Evolutionary conservation across 2,888 invertebrate genomes (phyloP), one percentile per base, ranked within the genome.

Genomic region (Nomada lathburiana): DNA sequence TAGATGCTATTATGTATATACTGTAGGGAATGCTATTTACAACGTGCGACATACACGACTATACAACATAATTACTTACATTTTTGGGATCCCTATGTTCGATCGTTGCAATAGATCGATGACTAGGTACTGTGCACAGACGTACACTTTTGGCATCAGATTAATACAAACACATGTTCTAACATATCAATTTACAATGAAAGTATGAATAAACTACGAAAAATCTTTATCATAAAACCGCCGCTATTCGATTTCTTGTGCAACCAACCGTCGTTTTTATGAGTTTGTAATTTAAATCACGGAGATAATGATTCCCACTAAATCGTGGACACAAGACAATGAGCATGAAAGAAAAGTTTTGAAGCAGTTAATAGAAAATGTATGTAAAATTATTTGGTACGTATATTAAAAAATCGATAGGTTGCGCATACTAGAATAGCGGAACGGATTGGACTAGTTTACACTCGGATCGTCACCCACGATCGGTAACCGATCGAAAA

Each of bases 21-120:
- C 85, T 77, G 88, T 87, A 88, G 89, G 91, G 91, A 92, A 92
- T 91, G 92, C 91, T 91, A 92, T 92, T 87, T 91, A 92, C 91
- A 92, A 87, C 73, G 73, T 85, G 72, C 76, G 59, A 26, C 77
- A 82, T 62, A 79, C 63, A 83, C 78, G 74, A 64, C 78, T 85
- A 86, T 81, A 73, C 70, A 74, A 74, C 64, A 26, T 69, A 79
- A 76, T 60, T 72, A 36, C 36, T 76, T 85, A 76, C 59, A 82
- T 64, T 20, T 36, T 67, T 59, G 69, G 76, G 76, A 80, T 81
- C 44, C 71, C 59, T 75, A 79, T 75, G 64, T 59, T 79, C 82
- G 71, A 76, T 65, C 71, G 59, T 44, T 42, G 44, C 52, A 57
- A 67, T 42, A 68, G 60, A 86, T 70, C 65, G 75, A 69, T 89